Conservation (phyloP, 2,113 vertebrate genomes). For the Tachysurus vachellii region DNA sequence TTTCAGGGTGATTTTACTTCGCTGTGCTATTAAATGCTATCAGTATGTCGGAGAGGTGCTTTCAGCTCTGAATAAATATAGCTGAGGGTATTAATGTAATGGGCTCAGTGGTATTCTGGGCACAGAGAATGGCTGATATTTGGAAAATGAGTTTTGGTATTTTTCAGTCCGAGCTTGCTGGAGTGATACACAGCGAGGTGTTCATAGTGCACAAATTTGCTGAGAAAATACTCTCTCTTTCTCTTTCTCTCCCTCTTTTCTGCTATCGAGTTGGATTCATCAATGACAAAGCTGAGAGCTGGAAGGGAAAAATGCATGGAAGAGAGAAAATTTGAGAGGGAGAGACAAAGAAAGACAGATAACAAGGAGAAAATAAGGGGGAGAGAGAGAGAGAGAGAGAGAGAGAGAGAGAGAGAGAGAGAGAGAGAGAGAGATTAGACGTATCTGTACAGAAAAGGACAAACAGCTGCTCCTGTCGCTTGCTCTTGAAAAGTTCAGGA, state of each 20-base stretch:
- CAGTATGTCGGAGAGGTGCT: conserved; percentile 19
- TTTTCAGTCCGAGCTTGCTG: conserved; percentile 10
- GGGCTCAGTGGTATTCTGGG: conserved; percentile 28
- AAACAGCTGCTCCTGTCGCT: neutral
- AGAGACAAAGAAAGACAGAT: no score
- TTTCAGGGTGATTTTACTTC: neutral
- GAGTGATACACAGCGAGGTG: conserved; percentile 30
- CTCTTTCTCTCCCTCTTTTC: neutral
- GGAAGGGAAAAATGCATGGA: conserved; percentile 5
- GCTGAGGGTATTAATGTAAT: conserved; percentile 37
- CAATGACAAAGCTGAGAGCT: conserved; percentile 30
- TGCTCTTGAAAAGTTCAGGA: neutral
- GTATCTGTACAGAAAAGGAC: neutral
- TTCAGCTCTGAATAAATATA: conserved; percentile 38
- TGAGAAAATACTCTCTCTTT: conserved; percentile 28
- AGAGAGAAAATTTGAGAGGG: neutral
- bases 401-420: neutral
- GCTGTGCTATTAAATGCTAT: conserved; percentile 14
- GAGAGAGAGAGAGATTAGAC: neutral
- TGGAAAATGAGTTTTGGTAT: conserved; percentile 46
- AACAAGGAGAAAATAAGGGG: no score
- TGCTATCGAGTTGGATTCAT: conserved; percentile 32
- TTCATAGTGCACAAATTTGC: conserved; percentile 36
- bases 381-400: neutral
- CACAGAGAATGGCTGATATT: conserved; percentile 38